These are phyloP conservation scores for Amazona finschi DNA, from an alignment of 2,797 vertebrate genomes.

Conservation along the genomic window DNA sequence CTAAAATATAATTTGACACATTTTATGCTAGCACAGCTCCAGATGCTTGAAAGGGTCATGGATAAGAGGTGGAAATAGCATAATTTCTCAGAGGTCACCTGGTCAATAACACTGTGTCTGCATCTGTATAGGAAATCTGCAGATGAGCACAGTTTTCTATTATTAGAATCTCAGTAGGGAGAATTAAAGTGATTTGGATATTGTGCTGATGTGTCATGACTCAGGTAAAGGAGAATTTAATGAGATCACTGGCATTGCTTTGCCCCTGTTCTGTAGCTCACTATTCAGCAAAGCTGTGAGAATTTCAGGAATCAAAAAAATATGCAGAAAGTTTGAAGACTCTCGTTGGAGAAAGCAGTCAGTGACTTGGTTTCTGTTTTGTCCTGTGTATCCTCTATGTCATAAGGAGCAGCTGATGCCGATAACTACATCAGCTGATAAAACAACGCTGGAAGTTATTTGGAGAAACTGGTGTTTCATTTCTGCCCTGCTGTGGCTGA, in stretches of 20 bases:
- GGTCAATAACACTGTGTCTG: neutral
- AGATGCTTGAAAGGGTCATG: neutral
- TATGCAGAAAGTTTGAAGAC: neutral
- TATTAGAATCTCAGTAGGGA: conserved; percentile 10
- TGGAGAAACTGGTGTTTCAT: neutral
- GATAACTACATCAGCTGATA: neutral
- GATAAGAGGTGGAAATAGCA: neutral
- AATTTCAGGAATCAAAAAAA: neutral
- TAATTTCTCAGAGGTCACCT: neutral
- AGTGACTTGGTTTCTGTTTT: neutral
- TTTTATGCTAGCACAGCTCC: neutral
- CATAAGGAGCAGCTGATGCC: neutral
- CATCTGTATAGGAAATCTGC: neutral
- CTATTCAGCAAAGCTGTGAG: neutral
- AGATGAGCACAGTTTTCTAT: neutral
- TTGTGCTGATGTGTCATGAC: neutral
- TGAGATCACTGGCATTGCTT: neutral
- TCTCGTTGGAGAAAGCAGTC: neutral
- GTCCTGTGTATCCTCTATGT: neutral
- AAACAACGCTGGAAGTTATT: neutral
- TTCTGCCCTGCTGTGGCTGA: neutral
- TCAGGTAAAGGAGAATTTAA: neutral
- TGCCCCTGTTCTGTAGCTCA: neutral
- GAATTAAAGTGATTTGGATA: conserved; percentile 10
- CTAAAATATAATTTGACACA: neutral